phyloP scores from a whole-genome alignment of 1,140 invertebrate genomes.

The Pogonomyrmex californicus region DNA sequence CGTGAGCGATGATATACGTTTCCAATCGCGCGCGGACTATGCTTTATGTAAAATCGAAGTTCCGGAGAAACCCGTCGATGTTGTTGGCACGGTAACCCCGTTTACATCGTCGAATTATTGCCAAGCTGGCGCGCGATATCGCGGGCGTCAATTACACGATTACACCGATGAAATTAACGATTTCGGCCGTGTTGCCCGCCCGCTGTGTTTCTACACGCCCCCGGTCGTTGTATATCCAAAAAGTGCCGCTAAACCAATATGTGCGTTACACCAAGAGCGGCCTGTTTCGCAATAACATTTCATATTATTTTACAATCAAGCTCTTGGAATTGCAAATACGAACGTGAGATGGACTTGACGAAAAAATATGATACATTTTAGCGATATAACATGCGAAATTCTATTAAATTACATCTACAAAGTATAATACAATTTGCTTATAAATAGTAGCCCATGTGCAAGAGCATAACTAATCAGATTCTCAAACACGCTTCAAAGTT shows the following conservation, averaged over 20 bases:
- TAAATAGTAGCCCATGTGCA: background rate
- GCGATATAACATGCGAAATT: background rate
- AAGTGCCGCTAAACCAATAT: conserved; percentile 55
- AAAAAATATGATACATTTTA: conserved; percentile 12
- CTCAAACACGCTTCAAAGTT: background rate
- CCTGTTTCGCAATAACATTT: conserved; percentile 27
- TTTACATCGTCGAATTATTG: conserved; percentile 72
- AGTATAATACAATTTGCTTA: background rate
- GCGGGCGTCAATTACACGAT: conserved; percentile 70
- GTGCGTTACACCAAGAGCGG: conserved; percentile 41
- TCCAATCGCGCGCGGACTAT: background rate
- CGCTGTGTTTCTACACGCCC: conserved; percentile 15
- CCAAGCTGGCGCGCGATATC: conserved; percentile 70
- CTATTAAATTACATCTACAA: background rate
- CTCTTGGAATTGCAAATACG: conserved; percentile 24
- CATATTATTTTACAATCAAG: conserved; percentile 62
- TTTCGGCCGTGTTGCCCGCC: conserved; percentile 49
- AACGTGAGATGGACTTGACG: background rate
- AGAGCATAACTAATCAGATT: background rate
- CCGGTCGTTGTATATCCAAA: conserved; percentile 36
- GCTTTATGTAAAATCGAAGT: conserved; percentile 67
- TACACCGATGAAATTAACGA: conserved; percentile 76
- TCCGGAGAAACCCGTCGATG: conserved; percentile 23
- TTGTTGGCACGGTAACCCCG: conserved; percentile 58
- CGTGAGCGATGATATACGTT: conserved; percentile 24